Percentiles rank a stretch among this genome's conserved stretches.
phyloP scores from a whole-genome alignment of 2,888 invertebrate genomes.

The Ashinkailepas kermadecensis region DNA sequence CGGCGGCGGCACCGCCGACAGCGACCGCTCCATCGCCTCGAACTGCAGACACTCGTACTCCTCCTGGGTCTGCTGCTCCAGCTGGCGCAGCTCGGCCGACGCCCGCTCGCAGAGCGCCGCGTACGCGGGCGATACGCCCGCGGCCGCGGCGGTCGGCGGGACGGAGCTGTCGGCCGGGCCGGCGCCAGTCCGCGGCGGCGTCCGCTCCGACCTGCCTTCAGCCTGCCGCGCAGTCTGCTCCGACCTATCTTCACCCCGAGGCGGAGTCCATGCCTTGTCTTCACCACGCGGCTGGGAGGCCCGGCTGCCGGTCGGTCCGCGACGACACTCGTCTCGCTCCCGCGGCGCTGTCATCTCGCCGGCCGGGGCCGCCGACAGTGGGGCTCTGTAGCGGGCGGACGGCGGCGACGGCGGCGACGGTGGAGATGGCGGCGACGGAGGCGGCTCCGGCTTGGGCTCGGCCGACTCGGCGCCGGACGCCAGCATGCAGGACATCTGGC shows the following conservation, averaged over 20 bases:
- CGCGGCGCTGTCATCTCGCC: too few species aligned
- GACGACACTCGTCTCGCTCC: too few species aligned
- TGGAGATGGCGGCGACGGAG: not conserved
- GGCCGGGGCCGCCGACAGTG: not conserved
- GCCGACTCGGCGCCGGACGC: not conserved
- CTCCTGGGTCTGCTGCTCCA: conserved; percentile 15
- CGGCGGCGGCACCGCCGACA: not conserved
- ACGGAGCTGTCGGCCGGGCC: too few species aligned
- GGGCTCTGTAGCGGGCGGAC: not conserved
- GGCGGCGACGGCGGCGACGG: not conserved
- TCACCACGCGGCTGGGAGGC: not conserved
- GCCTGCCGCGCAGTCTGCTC: not conserved
- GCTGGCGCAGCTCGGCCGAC: conserved; percentile 15
- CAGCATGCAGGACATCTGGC: not conserved
- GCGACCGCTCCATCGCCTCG: not conserved
- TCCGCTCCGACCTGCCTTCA: not conserved
- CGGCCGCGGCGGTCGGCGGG: not conserved
- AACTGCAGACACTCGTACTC: conserved; percentile 11
- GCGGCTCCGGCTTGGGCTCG: not conserved
- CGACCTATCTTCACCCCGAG: too few species aligned
- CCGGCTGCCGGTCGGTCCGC: not conserved
- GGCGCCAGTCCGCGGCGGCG: not conserved
- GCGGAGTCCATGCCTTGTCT: too few species aligned
- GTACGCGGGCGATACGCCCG: not conserved
- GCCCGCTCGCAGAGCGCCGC: conserved; percentile 4